Evolutionary conservation across 2,113 vertebrate genomes (phyloP).

Genomic region (Alligator mississippiensis): DNA sequence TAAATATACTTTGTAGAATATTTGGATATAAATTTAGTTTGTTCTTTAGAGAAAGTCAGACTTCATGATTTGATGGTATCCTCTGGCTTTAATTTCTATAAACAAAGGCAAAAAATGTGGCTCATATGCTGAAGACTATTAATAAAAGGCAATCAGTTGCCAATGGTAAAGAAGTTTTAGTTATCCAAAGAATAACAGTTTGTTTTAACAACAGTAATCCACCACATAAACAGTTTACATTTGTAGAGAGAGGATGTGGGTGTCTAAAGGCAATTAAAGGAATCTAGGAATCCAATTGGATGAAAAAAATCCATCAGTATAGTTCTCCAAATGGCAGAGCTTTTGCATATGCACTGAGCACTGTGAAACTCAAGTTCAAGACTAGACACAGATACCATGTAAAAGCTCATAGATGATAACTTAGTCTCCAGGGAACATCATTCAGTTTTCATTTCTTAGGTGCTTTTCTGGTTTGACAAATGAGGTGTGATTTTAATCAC

Average conservation of each 20-base stretch:
- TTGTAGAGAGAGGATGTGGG: conserved; percentile 49
- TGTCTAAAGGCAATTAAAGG: conserved; percentile 43
- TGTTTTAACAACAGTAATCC: not conserved
- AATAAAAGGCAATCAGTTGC: conserved; percentile 45
- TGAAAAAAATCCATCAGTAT: conserved; percentile 47
- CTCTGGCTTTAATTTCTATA: not conserved
- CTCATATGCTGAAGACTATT: conserved; percentile 19
- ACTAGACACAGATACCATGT: conserved; percentile 26
- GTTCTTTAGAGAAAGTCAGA: not conserved
- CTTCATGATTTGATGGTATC: not conserved
- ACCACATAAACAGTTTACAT: not conserved
- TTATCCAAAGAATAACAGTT: conserved; percentile 46
- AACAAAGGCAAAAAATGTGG: conserved; percentile 3
- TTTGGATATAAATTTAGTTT: not conserved
- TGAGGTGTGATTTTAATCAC: not conserved
- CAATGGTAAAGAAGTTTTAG: conserved; percentile 32
- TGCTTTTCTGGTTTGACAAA: conserved; percentile 15
- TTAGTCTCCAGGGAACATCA: conserved; percentile 17
- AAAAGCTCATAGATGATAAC: conserved; percentile 16
- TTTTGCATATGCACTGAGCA: conserved; percentile 46
- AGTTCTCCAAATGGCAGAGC: conserved; percentile 51
- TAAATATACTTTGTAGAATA: not conserved
- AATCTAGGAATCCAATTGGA: conserved; percentile 15
- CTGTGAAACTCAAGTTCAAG: conserved; percentile 36
- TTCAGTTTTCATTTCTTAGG: conserved; percentile 9